phyloP scores from a whole-genome alignment of 2,888 invertebrate species.

The Conchocele bisecta region DNA sequence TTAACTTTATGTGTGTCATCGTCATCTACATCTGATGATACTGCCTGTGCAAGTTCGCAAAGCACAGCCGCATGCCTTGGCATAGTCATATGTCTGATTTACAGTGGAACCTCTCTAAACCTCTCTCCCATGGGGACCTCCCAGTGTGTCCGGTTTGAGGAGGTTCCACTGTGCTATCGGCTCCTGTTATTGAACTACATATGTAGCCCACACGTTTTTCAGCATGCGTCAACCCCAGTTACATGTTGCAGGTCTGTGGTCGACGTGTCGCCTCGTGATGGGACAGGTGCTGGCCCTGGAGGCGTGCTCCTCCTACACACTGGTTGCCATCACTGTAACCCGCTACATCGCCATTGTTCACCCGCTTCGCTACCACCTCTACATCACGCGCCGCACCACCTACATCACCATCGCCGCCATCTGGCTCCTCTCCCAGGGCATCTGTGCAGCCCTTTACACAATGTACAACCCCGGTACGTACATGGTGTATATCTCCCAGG shows the following conservation, averaged over 20 bases:
- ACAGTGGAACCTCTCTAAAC: no score
- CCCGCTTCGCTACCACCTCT: constrained; percentile 55
- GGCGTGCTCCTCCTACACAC: constrained; percentile 62
- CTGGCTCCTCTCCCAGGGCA: constrained; percentile 55
- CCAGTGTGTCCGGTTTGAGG: no score
- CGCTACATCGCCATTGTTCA: constrained; percentile 59
- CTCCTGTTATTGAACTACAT: no score
- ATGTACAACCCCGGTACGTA: no score
- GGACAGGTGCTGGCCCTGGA: constrained; percentile 57
- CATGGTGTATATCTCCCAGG: no score
- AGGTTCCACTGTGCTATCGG: no score
- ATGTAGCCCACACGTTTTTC: background rate
- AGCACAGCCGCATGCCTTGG: no score
- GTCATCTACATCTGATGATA: no score
- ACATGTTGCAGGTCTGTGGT: constrained; percentile 56
- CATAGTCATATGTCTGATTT: no score
- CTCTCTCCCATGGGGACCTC: no score
- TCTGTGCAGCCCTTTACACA: constrained; percentile 42
- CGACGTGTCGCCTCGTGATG: constrained; percentile 52
- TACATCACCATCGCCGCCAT: constrained; percentile 33
- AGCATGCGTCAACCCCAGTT: background rate
- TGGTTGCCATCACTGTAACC: constrained; percentile 62
- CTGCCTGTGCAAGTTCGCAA: no score
- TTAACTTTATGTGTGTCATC: no score
- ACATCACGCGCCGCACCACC: constrained; percentile 50